Base-by-base conservation (phyloP, 64 coral and sea anemone genomes). In the Catalaphyllia jardinei region DNA sequence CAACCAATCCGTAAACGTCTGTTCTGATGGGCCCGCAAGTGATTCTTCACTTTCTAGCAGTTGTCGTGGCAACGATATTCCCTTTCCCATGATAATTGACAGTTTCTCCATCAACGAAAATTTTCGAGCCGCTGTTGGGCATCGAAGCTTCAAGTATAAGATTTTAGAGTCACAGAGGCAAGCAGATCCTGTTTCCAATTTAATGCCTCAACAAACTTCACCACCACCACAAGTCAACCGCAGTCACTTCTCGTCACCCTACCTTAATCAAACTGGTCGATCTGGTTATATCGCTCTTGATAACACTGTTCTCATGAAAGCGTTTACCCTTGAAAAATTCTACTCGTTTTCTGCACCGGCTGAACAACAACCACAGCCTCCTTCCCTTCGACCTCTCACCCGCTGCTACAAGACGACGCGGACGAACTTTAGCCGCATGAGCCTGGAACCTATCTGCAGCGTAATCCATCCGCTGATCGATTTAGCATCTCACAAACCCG, bases 391-490 rank as follows among this genome's bases (percentile, higher is more conserved):
- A 83, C 22, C 35, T 67, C 62, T 24, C 8, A 46, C 7, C 4
- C 80, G 80, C 11, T 33, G 67, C 61, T 83, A 83, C 61, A 83
- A 67, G 62, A 83, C 80, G 8, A 83, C 80, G 20, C 80, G 80
- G 8, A 83, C 80, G 9, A 83, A 83, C 61, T 83, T 83, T 22
- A 83, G 80, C 62, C 80, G 80, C n/a, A 25, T 83, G 20, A 83
- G 80, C 62, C 8, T 83, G 31, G 80, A 83, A 49, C 80, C 80
- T 10, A 42, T 83, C 29, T 83, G 80, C 10, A 83, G 80, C 49
- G 80, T 83, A 11, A 83, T 83, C 50, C 63, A 83, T 67, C 80
- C 80, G 31, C 62, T 69, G 19, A 42, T 20, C 8, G 39, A 9
- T 25, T 77, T 24, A 8, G 51, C 3, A 75, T 75, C 31, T 19